Evolutionary conservation across 2,888 invertebrate genomes (phyloP).

Genomic region (Cheilosia soror): DNA sequence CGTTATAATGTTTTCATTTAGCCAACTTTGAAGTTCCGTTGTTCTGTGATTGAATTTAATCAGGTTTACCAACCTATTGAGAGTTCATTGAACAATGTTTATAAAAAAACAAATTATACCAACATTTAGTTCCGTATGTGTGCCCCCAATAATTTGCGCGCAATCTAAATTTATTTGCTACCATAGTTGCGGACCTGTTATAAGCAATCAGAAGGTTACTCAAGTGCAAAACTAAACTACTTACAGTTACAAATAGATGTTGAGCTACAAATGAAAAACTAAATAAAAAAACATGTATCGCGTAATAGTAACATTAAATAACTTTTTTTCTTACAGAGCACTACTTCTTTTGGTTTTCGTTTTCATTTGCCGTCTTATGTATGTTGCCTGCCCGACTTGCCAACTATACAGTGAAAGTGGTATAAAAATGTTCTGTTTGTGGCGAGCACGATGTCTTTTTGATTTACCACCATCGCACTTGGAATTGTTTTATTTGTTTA

Average conservation of each 20-base stretch:
- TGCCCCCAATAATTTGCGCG: slow-evolving; percentile 63
- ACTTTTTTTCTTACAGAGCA: slow-evolving; percentile 31
- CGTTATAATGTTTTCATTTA: background rate
- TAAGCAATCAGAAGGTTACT: slow-evolving; percentile 72
- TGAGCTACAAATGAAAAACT: slow-evolving; percentile 11
- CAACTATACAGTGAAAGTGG: slow-evolving; percentile 60
- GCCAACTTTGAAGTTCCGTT: slow-evolving; percentile 48
- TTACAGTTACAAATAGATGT: slow-evolving; percentile 18
- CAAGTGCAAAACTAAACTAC: slow-evolving; percentile 65
- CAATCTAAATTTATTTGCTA: slow-evolving; percentile 31
- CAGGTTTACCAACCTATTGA: slow-evolving; percentile 47
- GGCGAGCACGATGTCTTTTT: slow-evolving; percentile 19
- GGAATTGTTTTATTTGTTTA: slow-evolving; percentile 31
- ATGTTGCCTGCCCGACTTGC: slow-evolving; percentile 2
- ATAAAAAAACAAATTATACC: slow-evolving; percentile 53
- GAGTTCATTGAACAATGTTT: slow-evolving; percentile 70
- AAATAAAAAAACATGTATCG: slow-evolving; percentile 45
- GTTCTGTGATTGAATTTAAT: slow-evolving; percentile 60
- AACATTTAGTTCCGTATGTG: slow-evolving; percentile 72
- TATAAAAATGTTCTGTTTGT: slow-evolving; percentile 42
- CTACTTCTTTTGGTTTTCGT: slow-evolving; percentile 18
- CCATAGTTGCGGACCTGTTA: slow-evolving; percentile 9
- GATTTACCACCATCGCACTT: slow-evolving; percentile 19
- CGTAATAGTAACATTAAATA: slow-evolving; percentile 70
- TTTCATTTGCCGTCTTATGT: slow-evolving; percentile 1